Evolutionary conservation across 2,113 vertebrate species (phyloP).

Genomic region (Sapayoa aenigma): DNA sequence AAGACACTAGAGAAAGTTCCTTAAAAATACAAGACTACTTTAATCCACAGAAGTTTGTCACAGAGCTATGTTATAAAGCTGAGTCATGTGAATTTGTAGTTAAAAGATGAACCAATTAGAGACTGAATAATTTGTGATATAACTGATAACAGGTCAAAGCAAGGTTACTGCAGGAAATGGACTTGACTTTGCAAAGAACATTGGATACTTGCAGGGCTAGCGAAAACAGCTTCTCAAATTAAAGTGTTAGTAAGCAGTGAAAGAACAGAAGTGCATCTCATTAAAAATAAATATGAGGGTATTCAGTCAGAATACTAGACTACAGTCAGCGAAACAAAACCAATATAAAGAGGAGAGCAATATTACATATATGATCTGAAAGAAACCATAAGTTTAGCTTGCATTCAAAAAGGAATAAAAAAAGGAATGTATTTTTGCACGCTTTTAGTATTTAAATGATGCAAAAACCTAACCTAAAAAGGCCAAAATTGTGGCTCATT

Average conservation of each 20-base stretch:
- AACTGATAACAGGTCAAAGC: conserved; percentile 58
- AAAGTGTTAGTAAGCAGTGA: conserved; percentile 48
- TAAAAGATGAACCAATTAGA: conserved; percentile 57
- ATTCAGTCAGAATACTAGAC: neutral
- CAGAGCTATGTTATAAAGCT: neutral
- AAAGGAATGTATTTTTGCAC: neutral
- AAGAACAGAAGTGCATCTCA: conserved; percentile 47
- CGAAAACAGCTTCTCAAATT: conserved; percentile 45
- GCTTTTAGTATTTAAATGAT: neutral
- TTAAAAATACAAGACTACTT: neutral
- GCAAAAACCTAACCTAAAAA: neutral
- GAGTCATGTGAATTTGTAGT: conserved; percentile 47
- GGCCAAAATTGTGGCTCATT: neutral
- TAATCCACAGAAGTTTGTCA: neutral
- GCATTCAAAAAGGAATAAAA: neutral
- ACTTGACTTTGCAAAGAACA: conserved; percentile 61
- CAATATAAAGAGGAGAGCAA: neutral
- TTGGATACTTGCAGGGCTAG: conserved; percentile 48
- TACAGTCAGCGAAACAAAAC: neutral
- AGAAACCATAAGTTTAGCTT: neutral
- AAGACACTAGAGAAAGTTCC: neutral
- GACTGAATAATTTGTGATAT: conserved; percentile 59
- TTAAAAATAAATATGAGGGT: conserved; percentile 28
- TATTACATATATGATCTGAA: neutral
- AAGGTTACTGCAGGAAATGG: conserved; percentile 60